Base-by-base conservation (phyloP, 2,888 invertebrate genomes). In the Caenorhabditis uteleia region DNA sequence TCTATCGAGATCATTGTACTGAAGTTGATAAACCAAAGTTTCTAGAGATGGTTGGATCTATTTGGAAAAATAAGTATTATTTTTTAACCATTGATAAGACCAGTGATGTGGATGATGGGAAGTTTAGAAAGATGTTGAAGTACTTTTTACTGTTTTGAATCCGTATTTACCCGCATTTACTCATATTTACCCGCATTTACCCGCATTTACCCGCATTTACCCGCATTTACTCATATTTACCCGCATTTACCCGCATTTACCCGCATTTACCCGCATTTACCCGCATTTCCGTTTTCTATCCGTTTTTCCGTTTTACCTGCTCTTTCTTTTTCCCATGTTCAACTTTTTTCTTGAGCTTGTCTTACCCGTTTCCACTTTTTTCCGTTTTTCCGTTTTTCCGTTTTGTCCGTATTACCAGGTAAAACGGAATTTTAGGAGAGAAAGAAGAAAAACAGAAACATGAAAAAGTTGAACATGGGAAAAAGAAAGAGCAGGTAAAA, bases 61-160 rank as follows among this genome's bases (percentile, higher is more conserved):
- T 45, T 31, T 70, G 70, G 67, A 45, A 23, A 42, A 44, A 58
- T 33, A 54, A 54, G 27, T 70, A 58, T 50, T 29, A 38, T 48
- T 68, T 62, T 70, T 42, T 70, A 43, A 70, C 64, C 23, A 70
- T 70, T 46, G 70, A 70, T 51, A 62, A 64, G 48, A 43, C 64
- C 38, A 59, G 48, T 44, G 40, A 47, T n/a, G 2, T 40, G 14
- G 54, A 55, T 44, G 34, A 60, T 43, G 68, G 70, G 14, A 62
- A 40, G 23, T 68, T 40, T 44, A 62, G 66, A 47, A 67, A 67
- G 23, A 23, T 21, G 26, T 59, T 67, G 42, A 66, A 66, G 14
- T 58, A 57, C 48, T 64, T 68, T 62, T 39, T n/a, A 25, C 27
- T 36, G 23, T 27, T 40, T 20, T 7, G 20, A 26, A 29, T 12